Evolutionary conservation across 2,888 invertebrate species (phyloP), one percentile per base, ranked within the genome.

Genomic region (Tholera decimalis): DNA sequence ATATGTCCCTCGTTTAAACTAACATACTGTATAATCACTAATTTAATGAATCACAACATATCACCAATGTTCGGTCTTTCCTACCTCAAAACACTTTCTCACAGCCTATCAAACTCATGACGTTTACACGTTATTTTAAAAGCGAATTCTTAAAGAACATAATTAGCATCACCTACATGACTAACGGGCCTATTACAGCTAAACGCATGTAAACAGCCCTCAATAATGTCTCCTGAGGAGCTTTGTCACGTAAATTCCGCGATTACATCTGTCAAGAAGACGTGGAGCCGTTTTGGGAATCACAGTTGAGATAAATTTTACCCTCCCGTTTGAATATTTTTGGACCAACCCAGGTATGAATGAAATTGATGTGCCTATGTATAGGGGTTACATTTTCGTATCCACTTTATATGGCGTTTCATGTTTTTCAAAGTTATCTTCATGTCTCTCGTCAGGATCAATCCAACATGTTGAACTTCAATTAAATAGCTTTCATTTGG

Each of bases 211-310:
- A 85, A 87, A 86, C 83, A 82, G 74, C 71, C 82, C 80, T 77
- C 83, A 85, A 87, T 83, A 86, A 82, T 82, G 79, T 77, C 75
- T 74, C 69, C 57, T 73, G 81, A 82, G 80, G 20, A 65, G 86
- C 86, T 88, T 88, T 84, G 88, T 86, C 86, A 83, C 86, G 89
- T 87, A 89, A 91, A 91, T 88, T 87, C 85, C 71, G 60, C 85
- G 90, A 92, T 91, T 91, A 92, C 91, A 88, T 88, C 85, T 90
- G 91, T 91, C 88, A 89, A 79, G 86, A 71, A 82, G 87, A 86
- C 88, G 82, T 79, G 84, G 83, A 87, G 86, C 85, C 88, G 88
- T 90, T 90, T 89, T 89, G 86, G 76, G 78, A 79, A 68, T 66
- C 72, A 75, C 65, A 49, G 71, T 62, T 77, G 65, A 80, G 78